Base-by-base conservation (phyloP, 2,113 vertebrate genomes). In the Phaethon lepturus region DNA sequence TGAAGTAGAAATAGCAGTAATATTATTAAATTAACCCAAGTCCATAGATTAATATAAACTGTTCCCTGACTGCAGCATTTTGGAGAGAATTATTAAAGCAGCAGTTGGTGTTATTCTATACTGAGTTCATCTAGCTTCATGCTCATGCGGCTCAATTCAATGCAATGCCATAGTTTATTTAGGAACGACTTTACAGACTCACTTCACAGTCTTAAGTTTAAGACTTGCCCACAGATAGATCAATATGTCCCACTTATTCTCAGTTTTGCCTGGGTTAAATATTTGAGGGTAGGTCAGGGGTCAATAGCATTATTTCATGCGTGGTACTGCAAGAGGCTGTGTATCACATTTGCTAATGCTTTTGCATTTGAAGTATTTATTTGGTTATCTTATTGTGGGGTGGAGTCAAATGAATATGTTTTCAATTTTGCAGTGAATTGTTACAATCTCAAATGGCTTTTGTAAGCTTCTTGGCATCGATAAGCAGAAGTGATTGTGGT, bases 11-110 rank as follows among this genome's bases (percentile, higher is more conserved):
- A 91, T 67, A 73, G 28, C 28, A 73, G 42, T 52, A 78, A 56
- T 69, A 52, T 62, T 86, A 89, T 79, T 86, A 87, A 93, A 90
- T 88, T 91, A 88, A 69, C 47, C 50, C 55, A 93, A 67, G 59
- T 6, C 13, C 40, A 40, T 82, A 40, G 22, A 80, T 91, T 87
- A 69, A 16, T 44, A 68, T 52, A 86, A 95, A 81, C 44, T 60
- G 24, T 85, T 87, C 69, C 49, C 73, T 56, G 56, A 85, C 38
- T 71, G 22, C 38, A 50, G 72, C 22, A 42, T 78, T 95, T 82
- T 75, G 40, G 77, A 85, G 22, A 82, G 33, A 91, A 89, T 72
- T 67, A 85, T 84, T 78, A 53, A 81, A 75, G 19, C 69, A 62
- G n/a, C 56, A 52, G 42, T 58, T 76, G 63, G 3, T 92, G 17